Conservation (phyloP, 2,888 invertebrate species). For the Brenthis ino region DNA sequence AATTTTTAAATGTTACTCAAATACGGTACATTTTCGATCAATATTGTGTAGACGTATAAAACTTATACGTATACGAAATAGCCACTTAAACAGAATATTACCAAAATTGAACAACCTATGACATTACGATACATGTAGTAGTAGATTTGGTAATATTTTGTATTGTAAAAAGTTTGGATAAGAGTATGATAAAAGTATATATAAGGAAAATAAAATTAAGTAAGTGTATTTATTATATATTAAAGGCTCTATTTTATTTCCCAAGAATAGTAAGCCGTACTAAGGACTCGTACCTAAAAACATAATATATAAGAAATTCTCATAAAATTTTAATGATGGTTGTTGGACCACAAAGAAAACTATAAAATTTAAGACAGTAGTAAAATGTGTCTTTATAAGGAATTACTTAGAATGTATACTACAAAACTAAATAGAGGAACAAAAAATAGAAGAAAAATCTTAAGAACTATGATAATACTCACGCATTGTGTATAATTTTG, state of each 20-base stretch:
- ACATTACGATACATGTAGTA: too few species aligned
- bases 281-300: conserved; percentile 23
- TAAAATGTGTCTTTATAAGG: conserved; percentile 60
- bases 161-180: background rate
- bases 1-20: too few species aligned
- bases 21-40: too few species aligned
- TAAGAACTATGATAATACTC: background rate
- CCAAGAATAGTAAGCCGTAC: background rate
- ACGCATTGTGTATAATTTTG: background rate
- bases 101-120: too few species aligned
- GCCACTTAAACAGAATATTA: too few species aligned
- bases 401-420: conserved; percentile 48
- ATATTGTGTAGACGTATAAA: too few species aligned
- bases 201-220: too few species aligned
- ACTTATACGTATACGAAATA: too few species aligned
- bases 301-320: conserved; percentile 26
- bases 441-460: conserved; percentile 42
- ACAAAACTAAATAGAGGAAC: conserved; percentile 56
- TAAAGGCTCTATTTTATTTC: background rate
- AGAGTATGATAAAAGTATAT: background rate
- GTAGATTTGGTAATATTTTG: too few species aligned
- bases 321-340: conserved; percentile 42
- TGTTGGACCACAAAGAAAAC: conserved; percentile 38
- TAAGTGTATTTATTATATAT: too few species aligned
- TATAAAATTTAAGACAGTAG: conserved; percentile 59